phyloP scores from a whole-genome alignment of 2,113 vertebrate genomes.

The Myanophis thanlyinensis region DNA sequence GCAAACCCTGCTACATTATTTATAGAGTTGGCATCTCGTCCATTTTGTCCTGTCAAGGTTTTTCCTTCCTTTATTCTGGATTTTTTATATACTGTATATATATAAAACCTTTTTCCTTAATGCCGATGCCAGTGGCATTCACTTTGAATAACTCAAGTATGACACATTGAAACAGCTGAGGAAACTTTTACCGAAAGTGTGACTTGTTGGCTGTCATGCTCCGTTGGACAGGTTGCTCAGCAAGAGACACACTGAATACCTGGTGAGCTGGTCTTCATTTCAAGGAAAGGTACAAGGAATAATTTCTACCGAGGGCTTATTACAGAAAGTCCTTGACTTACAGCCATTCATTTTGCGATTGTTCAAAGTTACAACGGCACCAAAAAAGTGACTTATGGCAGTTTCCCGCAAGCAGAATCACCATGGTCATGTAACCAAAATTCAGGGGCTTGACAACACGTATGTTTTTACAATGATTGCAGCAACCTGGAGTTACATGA shows the following conservation, averaged over 20 bases:
- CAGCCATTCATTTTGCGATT: neutral
- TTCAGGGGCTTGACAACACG: neutral
- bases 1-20: neutral
- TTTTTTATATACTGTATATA: too few species aligned
- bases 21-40: neutral
- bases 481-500: neutral
- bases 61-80: neutral
- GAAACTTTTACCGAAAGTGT: neutral
- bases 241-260: neutral
- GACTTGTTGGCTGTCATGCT: neutral
- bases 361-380: neutral
- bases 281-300: neutral
- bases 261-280: neutral
- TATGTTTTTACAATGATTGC: neutral
- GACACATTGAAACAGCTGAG: neutral
- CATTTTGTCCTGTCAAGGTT: neutral
- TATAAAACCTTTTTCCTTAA: neutral
- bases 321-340: neutral
- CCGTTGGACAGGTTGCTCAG: neutral
- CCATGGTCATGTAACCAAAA: neutral
- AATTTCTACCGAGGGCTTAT: neutral
- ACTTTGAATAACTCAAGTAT: neutral
- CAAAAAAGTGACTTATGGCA: neutral
- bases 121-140: neutral
- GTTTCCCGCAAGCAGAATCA: neutral